phyloP scores from a whole-genome alignment of 2,888 invertebrate species.

The Morinoia aosen region DNA sequence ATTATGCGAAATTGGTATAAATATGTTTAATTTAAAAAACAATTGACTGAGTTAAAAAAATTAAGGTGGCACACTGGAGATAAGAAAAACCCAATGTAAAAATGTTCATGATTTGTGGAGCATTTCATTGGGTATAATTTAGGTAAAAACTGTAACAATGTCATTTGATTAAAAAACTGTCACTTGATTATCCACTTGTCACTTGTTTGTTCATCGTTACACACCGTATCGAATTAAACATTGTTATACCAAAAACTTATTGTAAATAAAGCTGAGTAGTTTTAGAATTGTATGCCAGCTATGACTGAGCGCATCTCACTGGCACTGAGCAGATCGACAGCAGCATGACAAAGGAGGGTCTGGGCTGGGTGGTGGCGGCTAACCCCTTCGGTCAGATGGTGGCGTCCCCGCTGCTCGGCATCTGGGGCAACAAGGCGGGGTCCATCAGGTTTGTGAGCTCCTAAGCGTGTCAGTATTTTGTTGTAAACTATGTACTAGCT shows the following conservation, averaged over 20 bases:
- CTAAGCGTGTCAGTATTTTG: neutral
- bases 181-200: neutral
- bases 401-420: conserved; percentile 86
- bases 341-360: conserved; percentile 35
- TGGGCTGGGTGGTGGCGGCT: conserved; percentile 85
- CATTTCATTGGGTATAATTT: neutral
- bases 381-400: conserved; percentile 90
- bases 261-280: neutral
- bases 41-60: too few relatives aligned
- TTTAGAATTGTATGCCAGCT: neutral
- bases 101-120: neutral
- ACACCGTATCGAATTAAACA: neutral
- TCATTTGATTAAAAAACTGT: neutral
- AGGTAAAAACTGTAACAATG: neutral
- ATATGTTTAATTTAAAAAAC: too few relatives aligned
- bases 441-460: conserved; percentile 58
- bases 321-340: conserved; percentile 48
- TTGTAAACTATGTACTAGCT: neutral
- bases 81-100: neutral
- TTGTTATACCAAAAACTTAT: neutral
- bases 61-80: neutral
- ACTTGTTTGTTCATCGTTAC: neutral
- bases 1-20: too few relatives aligned
- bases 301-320: neutral
- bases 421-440: conserved; percentile 85